Conservation (phyloP, 2,113 vertebrate genomes). For the Felis catus region DNA sequence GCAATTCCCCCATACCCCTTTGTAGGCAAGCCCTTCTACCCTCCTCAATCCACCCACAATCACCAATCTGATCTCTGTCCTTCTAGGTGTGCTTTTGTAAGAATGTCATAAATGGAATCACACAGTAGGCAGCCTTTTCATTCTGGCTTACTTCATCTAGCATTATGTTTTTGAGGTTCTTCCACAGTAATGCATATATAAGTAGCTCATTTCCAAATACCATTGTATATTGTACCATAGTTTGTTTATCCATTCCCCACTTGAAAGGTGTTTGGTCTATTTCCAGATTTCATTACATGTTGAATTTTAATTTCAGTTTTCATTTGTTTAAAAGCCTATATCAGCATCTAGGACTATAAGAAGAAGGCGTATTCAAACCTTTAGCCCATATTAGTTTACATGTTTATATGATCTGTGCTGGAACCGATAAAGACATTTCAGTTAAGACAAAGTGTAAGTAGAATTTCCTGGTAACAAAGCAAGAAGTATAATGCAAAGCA, state of each 20-base stretch:
- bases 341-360: background rate
- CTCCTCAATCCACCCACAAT: background rate
- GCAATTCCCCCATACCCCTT: background rate
- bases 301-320: constrained; percentile 27
- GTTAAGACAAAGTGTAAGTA: background rate
- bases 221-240: background rate
- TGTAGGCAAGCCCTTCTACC: background rate
- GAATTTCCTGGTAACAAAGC: background rate
- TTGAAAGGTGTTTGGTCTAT: background rate
- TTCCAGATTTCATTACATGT: background rate
- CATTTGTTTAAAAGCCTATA: background rate
- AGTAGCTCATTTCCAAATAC: background rate
- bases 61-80: background rate
- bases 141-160: background rate
- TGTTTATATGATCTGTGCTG: background rate
- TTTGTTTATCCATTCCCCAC: background rate
- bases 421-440: background rate
- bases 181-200: background rate
- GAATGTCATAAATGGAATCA: background rate
- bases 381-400: background rate
- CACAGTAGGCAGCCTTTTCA: background rate
- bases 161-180: background rate
- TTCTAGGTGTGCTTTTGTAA: background rate
- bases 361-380: background rate
- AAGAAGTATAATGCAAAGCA: background rate